Evolutionary conservation across 2,888 invertebrate species (phyloP), one percentile per base, ranked within the genome.

Genomic region (Prostheceraeus crozeri): DNA sequence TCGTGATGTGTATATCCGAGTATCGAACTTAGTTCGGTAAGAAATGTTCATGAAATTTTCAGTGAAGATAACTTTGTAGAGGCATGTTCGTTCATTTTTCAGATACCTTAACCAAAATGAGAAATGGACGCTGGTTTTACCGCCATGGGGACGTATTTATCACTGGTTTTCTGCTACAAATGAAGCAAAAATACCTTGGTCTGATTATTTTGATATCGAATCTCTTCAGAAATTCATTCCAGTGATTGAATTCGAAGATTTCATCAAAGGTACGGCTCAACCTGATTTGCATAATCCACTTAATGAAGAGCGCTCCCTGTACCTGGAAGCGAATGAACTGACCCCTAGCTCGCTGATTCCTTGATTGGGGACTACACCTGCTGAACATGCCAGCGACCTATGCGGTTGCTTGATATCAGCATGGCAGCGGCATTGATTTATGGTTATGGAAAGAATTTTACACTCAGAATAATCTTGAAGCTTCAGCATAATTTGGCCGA

Each of bases 1-100:
- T 14, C 81, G 96, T 31, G 96, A 98, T 79, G 94, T 98, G 1
- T 96, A 89, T 71, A 84, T 96, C 81, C 82, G 96, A 67, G 81
- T 91, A 68, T 90, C 93, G 1, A 84, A 86, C 48, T 83, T 93
- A 71, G 80, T 88, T 0, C 81, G 84, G 28, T 81, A 59, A 55
- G 6, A 14, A 4, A 11, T 3, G 36, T n/a, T 6, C 31, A 28
- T 3, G 3, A 23, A 46, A 3, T 46, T 46, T 16, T 46, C n/a
- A 21, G 4, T 40, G 4, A 8, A 16, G 28, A 8, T 4, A 27
- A 31, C 27, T 30, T 8, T 8, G 19, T 60, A n/a, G n/a, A n/a
- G n/a, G n/a, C n/a, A n/a, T n/a, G 2, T 53, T 16, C 19, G 31
- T 10, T 40, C 21, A 6, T 36, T 36, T 28, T 53, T 35, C 4